phyloP scores from a whole-genome alignment of 1,140 invertebrate genomes.

The Microplitis demolitor region DNA sequence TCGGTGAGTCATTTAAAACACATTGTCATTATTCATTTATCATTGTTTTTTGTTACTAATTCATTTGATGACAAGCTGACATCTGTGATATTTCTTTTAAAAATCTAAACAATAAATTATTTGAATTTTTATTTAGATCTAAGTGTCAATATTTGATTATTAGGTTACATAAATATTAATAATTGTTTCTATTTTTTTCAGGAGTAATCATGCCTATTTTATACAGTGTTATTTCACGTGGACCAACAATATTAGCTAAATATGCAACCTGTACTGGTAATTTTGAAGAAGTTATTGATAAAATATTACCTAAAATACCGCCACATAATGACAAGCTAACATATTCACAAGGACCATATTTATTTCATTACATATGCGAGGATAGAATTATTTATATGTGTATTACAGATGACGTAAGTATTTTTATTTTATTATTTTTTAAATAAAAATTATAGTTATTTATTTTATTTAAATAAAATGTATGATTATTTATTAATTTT shows the following conservation, averaged over 20 bases:
- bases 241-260: conserved; percentile 86
- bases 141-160: too few species aligned
- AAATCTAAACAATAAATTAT: too few species aligned
- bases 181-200: neutral
- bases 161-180: too few species aligned
- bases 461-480: neutral
- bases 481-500: too few species aligned
- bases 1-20: too few species aligned
- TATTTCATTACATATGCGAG: conserved; percentile 91
- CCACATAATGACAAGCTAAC: conserved; percentile 87
- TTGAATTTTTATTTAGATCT: too few species aligned
- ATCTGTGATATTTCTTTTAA: conserved; percentile 27
- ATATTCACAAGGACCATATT: conserved; percentile 88
- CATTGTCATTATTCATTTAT: too few species aligned
- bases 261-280: conserved; percentile 91
- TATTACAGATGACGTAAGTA: conserved; percentile 92
- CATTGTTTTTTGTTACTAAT: too few species aligned
- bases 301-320: conserved; percentile 84
- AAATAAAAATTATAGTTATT: neutral
- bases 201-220: conserved; percentile 76
- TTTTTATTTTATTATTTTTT: neutral
- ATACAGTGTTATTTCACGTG: conserved; percentile 85
- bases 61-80: too few species aligned
- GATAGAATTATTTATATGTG: conserved; percentile 89
- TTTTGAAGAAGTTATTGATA: conserved; percentile 91